These are phyloP conservation scores for Leucoma salicis DNA, from an alignment of 2,888 invertebrate species.

Conservation along the genomic window DNA sequence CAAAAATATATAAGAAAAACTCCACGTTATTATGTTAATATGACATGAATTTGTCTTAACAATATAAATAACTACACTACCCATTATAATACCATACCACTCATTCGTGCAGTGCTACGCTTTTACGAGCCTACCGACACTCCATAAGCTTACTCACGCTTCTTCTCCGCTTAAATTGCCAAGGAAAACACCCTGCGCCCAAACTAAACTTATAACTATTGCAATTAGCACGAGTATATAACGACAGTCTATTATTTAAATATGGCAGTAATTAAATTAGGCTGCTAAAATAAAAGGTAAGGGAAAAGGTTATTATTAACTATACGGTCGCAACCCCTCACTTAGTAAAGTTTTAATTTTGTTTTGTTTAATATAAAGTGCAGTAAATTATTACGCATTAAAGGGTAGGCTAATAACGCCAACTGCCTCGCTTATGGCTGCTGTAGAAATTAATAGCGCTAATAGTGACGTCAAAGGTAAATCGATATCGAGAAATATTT, in stretches of 20 bases:
- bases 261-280: conserved; percentile 31
- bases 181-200: no score
- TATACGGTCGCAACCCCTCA: conserved; percentile 37
- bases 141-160: no score
- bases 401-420: conserved; percentile 77
- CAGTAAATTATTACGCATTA: conserved; percentile 79
- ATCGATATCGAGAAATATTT: conserved; percentile 3
- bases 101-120: no score
- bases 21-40: no score
- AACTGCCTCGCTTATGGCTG: conserved; percentile 72
- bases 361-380: conserved; percentile 78
- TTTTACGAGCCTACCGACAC: no score
- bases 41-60: no score
- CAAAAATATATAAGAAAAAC: no score
- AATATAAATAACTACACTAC: no score
- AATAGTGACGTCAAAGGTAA: conserved; percentile 44
- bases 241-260: conserved; percentile 11
- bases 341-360: conserved; percentile 72
- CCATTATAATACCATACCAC: no score
- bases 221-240: conserved; percentile 8
- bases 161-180: no score
- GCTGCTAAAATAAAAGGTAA: conserved; percentile 23
- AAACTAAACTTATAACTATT: conserved; percentile 5
- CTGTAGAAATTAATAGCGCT: conserved; percentile 72
- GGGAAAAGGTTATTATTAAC: conserved; percentile 31